phyloP scores from a whole-genome alignment of 2,113 vertebrate species.

The Centrocercus urophasianus region DNA sequence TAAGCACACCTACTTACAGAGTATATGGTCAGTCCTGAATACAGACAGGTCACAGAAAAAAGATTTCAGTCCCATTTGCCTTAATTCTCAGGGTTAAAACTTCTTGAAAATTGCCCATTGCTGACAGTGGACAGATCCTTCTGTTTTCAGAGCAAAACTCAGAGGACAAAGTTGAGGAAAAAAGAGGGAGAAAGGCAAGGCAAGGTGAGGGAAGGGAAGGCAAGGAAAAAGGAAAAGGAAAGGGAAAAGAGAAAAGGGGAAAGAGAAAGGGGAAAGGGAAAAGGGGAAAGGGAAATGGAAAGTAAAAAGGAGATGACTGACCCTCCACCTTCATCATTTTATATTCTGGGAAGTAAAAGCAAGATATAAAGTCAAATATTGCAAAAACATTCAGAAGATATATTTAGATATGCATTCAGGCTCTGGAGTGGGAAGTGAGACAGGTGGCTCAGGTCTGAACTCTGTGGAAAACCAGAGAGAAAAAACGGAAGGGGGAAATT shows the following conservation, averaged over 20 bases:
- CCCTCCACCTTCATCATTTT: background rate
- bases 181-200: background rate
- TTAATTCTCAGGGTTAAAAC: background rate
- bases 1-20: background rate
- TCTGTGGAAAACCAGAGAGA: background rate
- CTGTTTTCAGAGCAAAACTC: background rate
- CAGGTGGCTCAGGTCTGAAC: background rate
- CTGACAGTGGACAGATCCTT: background rate
- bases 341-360: background rate
- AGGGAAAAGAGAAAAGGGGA: too few relatives aligned
- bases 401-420: background rate
- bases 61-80: background rate
- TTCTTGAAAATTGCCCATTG: background rate
- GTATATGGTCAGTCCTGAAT: background rate
- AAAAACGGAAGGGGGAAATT: background rate
- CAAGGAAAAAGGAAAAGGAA: too few relatives aligned
- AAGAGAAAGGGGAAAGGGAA: background rate
- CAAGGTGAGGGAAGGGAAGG: too few relatives aligned
- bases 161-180: background rate
- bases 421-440: background rate
- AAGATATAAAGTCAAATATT: background rate
- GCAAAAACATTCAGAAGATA: background rate
- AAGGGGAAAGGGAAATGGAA: background rate
- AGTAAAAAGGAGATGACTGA: background rate
- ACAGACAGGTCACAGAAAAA: background rate